These are phyloP conservation scores for Myotis planiceps DNA, from an alignment of 2,797 vertebrate genomes.

Conservation along the genomic window DNA sequence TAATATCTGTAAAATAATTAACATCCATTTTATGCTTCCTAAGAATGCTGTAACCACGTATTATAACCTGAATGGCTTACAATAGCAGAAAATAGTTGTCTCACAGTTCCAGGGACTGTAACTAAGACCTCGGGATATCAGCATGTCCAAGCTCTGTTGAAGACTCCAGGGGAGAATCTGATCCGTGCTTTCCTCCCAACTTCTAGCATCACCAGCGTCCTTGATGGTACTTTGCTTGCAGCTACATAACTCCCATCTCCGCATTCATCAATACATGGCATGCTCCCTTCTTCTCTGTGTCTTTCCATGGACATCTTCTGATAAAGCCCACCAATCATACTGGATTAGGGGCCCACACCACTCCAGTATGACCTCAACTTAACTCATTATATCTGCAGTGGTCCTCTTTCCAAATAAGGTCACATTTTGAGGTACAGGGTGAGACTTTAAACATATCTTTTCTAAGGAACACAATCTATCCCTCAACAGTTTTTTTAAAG, in stretches of 20 bases:
- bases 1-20: background rate
- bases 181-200: background rate
- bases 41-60: background rate
- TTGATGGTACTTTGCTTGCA: no score
- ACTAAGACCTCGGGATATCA: fast-evolving
- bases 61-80: background rate
- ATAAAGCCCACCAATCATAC: background rate
- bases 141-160: no score
- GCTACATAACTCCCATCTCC: fast-evolving
- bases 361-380: no score
- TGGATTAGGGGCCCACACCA: background rate
- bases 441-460: background rate
- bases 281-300: background rate
- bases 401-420: no score
- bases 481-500: background rate
- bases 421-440: no score
- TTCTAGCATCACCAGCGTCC: background rate
- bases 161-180: background rate
- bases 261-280: no score
- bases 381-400: no score
- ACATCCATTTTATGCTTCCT: no score
- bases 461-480: background rate
- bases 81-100: background rate
- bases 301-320: background rate
- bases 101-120: background rate